These are phyloP conservation scores for Platorchestia sp. DNA, from an alignment of 1,140 invertebrate genomes.

Conservation along the genomic window DNA sequence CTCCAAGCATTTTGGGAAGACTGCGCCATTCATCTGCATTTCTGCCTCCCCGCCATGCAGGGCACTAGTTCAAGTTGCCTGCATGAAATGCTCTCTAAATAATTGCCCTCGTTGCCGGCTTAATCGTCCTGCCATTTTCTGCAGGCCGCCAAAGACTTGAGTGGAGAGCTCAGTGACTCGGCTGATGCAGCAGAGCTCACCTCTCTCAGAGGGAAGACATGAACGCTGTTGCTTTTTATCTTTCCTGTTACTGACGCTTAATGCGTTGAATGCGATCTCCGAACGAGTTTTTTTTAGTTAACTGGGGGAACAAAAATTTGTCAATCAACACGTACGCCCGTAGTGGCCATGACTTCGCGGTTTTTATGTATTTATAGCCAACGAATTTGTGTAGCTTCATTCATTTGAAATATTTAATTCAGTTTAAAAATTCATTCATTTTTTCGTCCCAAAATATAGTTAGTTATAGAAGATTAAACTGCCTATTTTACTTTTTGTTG, in stretches of 20 bases:
- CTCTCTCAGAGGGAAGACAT: neutral
- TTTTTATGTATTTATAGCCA: no score
- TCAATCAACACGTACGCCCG: no score
- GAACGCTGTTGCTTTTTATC: neutral
- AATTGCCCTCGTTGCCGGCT: neutral
- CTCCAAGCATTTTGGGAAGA: neutral
- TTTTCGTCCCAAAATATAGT: no score
- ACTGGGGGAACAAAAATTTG: no score
- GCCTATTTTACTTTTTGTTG: no score
- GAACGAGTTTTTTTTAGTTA: no score
- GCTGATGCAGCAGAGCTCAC: neutral
- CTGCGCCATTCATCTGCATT: neutral
- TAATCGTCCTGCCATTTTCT: neutral
- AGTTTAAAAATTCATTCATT: no score
- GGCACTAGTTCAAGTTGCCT: neutral
- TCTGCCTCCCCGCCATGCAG: neutral
- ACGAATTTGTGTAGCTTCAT: no score
- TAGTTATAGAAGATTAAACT: no score
- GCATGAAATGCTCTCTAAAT: constrained; percentile 3
- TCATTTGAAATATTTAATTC: no score
- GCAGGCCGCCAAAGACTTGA: neutral
- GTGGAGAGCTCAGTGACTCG: neutral
- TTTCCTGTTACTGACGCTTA: neutral
- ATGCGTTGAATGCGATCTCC: no score
- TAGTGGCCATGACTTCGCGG: no score